A percentile compares a stretch with the other conserved stretches of the same genome.
Conservation (phyloP, 2,888 invertebrate genomes). For the Cosmopolites sordidus region DNA sequence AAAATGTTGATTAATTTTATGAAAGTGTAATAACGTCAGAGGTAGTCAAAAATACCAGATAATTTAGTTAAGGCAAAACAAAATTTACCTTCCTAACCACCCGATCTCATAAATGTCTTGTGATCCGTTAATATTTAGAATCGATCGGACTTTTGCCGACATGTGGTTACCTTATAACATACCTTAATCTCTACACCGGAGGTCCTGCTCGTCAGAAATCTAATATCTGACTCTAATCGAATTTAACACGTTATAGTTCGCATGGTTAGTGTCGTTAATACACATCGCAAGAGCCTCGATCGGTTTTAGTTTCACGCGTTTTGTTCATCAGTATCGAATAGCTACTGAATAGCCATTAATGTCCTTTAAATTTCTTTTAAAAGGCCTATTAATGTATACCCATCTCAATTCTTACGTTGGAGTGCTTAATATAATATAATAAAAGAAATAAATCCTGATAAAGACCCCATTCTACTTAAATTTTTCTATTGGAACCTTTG, state of each 20-base stretch:
- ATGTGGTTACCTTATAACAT: background rate
- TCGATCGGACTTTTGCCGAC: background rate
- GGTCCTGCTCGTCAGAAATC: conserved; percentile 46
- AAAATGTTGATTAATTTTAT: too few relatives aligned
- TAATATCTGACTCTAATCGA: conserved; percentile 46
- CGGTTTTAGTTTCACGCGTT: conserved; percentile 25
- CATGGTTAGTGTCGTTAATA: conserved; percentile 28
- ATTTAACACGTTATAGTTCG: conserved; percentile 47
- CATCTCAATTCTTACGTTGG: too few relatives aligned
- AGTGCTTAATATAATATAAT: too few relatives aligned
- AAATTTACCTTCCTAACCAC: too few relatives aligned
- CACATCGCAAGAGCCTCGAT: conserved; percentile 11
- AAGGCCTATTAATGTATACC: too few relatives aligned
- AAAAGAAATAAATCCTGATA: too few relatives aligned
- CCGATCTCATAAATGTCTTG: background rate
- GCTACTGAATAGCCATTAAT: conserved; percentile 27
- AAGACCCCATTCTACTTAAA: too few relatives aligned
- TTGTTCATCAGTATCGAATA: conserved; percentile 24
- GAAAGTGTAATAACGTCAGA: too few relatives aligned
- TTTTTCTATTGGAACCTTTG: too few relatives aligned
- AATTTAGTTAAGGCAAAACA: too few relatives aligned
- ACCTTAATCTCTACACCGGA: conserved; percentile 40
- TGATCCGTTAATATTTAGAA: background rate
- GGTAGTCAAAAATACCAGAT: too few relatives aligned
- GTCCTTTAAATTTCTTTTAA: too few relatives aligned